These are phyloP conservation scores for Trichacis sp. DNA, from an alignment of 2,888 invertebrate genomes.

Conservation along the genomic window DNA sequence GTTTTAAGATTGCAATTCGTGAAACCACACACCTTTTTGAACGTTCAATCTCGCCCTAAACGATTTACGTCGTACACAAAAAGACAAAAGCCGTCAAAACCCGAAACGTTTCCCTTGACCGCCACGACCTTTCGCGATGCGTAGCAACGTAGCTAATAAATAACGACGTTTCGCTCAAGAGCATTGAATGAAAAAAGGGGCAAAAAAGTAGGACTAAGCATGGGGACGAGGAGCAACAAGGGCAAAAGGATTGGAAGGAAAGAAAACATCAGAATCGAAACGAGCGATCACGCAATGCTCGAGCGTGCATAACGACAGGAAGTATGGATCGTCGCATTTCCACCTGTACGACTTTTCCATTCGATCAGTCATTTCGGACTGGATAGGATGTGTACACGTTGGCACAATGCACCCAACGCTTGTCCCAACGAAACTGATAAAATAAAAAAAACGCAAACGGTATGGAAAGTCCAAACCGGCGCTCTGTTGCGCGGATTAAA, in stretches of 20 bases:
- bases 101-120: too few relatives aligned
- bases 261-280: slow-evolving; percentile 25
- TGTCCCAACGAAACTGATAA: slow-evolving; percentile 40
- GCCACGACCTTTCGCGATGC: not conserved
- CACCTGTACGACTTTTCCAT: slow-evolving; percentile 48
- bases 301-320: slow-evolving; percentile 39
- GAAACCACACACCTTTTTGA: too few relatives aligned
- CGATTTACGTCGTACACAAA: too few relatives aligned
- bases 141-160: not conserved
- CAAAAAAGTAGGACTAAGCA: not conserved
- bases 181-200: not conserved
- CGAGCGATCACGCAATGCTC: slow-evolving; percentile 33
- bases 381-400: slow-evolving; percentile 30
- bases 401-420: slow-evolving; percentile 21
- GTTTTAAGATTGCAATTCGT: too few relatives aligned
- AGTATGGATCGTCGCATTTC: slow-evolving; percentile 45
- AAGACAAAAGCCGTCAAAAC: not conserved
- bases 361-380: slow-evolving; percentile 34
- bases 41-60: too few relatives aligned
- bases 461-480: slow-evolving; percentile 35
- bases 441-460: too few relatives aligned
- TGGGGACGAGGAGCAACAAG: slow-evolving; percentile 10
- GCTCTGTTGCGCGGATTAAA: slow-evolving; percentile 31
- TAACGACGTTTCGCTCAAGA: not conserved
- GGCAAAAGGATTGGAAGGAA: slow-evolving; percentile 14